phyloP scores from a whole-genome alignment of 2,113 vertebrate genomes.

The Peromyscus californicus region DNA sequence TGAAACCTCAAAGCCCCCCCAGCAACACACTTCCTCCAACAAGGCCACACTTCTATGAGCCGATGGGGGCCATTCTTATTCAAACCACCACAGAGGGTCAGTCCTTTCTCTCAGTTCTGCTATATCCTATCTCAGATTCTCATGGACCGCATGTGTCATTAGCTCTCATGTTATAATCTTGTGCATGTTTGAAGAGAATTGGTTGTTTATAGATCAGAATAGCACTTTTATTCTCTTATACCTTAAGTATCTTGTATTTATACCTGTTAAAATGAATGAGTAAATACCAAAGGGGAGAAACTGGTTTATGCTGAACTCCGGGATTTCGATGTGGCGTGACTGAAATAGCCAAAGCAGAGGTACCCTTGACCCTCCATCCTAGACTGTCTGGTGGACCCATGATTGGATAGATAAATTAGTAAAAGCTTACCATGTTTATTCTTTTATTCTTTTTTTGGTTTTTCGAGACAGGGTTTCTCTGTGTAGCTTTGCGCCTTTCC shows the following conservation, averaged over 20 bases:
- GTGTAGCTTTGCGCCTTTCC: no score
- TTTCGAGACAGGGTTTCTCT: no score
- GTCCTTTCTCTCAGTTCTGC: not conserved
- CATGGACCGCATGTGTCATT: not conserved
- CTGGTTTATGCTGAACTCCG: not conserved
- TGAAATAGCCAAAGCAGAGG: not conserved
- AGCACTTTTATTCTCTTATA: not conserved
- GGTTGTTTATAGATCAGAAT: not conserved
- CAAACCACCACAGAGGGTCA: not conserved
- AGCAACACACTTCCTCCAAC: not conserved
- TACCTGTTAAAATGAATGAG: not conserved
- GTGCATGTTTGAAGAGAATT: conserved; percentile 21
- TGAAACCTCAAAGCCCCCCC: not conserved
- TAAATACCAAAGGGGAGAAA: conserved; percentile 14
- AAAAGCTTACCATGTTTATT: not conserved
- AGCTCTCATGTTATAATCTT: not conserved
- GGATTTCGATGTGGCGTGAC: conserved; percentile 31
- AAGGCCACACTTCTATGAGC: not conserved
- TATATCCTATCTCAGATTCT: not conserved
- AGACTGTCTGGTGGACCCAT: not conserved
- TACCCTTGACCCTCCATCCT: not conserved
- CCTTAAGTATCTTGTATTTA: not conserved
- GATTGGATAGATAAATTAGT: not conserved
- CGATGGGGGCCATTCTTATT: not conserved
- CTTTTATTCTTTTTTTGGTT: no score